Conservation (phyloP, 2,113 vertebrate species). For the Vicugna pacos region DNA sequence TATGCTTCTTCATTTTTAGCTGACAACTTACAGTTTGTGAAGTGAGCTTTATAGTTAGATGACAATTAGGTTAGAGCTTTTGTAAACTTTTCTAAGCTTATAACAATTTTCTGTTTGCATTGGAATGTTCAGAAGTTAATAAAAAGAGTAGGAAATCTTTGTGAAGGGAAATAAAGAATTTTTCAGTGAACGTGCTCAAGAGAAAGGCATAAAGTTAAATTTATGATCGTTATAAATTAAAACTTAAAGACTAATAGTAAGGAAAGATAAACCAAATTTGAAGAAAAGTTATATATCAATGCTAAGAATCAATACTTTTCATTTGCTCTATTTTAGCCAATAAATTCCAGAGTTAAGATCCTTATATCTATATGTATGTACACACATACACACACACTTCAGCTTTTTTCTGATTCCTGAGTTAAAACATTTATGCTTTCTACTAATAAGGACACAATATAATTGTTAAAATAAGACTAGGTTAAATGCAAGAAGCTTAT, state of each 20-base stretch:
- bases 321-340: neutral
- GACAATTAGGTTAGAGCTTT: neutral
- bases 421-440: neutral
- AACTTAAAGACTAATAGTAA: neutral
- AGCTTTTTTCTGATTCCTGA: neutral
- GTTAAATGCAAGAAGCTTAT: neutral
- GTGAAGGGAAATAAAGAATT: neutral
- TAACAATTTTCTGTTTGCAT: neutral
- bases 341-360: neutral
- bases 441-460: neutral
- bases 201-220: conserved; percentile 43
- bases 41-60: neutral
- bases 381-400: neutral
- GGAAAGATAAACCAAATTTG: neutral
- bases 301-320: neutral
- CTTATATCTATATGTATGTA: neutral
- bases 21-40: neutral
- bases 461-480: neutral
- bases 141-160: neutral
- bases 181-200: neutral
- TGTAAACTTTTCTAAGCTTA: neutral
- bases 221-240: neutral
- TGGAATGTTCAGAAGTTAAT: conserved; percentile 2
- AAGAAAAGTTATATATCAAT: neutral
- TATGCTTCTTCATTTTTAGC: neutral